These are phyloP conservation scores for Narcine bancroftii DNA, from an alignment of 2,113 vertebrate species.

Conservation along the genomic window DNA sequence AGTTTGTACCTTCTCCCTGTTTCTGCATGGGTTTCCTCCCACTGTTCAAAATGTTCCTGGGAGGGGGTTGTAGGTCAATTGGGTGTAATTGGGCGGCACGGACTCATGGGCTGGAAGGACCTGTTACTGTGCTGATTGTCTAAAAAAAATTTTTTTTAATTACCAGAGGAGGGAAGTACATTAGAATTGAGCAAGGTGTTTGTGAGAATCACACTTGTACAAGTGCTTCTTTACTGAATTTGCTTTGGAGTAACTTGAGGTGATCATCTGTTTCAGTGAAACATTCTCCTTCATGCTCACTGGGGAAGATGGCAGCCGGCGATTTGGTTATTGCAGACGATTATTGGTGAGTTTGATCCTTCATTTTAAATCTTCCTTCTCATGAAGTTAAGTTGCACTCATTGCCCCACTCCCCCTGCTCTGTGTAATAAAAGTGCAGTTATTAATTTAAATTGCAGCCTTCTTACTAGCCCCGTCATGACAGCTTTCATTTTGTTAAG, in stretches of 20 bases:
- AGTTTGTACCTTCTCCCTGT: too few relatives aligned
- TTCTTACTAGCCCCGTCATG: not conserved
- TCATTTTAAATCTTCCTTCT: not conserved
- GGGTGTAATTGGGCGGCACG: too few relatives aligned
- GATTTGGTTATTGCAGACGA: conserved; percentile 94
- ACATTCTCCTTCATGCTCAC: conserved; percentile 99
- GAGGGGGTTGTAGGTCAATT: too few relatives aligned
- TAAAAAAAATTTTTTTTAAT: not conserved
- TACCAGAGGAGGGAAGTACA: not conserved
- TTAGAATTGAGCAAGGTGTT: not conserved
- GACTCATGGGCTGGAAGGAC: too few relatives aligned
- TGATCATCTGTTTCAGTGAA: conserved; percentile 65
- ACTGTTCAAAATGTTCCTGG: too few relatives aligned
- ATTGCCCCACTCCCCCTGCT: too few relatives aligned
- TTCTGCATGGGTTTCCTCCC: too few relatives aligned
- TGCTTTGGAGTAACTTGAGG: not conserved
- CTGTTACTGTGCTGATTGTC: too few relatives aligned
- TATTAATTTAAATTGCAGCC: not conserved
- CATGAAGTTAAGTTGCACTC: not conserved
- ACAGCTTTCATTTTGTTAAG: not conserved
- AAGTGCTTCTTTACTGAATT: not conserved
- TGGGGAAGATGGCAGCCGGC: conserved; percentile 89
- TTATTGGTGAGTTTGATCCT: conserved; percentile 72
- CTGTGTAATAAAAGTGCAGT: not conserved
- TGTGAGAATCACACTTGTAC: not conserved